These are phyloP conservation scores for Drosophila setifemur DNA, from an alignment of 1,140 invertebrate species.

Conservation along the genomic window DNA sequence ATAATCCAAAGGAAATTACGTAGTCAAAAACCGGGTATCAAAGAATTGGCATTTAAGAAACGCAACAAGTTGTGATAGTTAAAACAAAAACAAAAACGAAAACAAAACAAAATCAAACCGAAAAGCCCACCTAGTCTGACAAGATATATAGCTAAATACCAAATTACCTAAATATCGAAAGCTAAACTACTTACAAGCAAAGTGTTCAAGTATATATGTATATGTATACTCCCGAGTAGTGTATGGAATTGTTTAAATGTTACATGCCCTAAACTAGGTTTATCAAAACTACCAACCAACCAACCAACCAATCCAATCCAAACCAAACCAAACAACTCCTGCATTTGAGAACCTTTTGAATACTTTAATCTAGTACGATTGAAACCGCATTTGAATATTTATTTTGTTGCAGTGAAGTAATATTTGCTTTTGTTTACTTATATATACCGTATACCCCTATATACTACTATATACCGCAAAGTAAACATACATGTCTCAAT, in stretches of 20 bases:
- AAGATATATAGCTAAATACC: slow-evolving; percentile 12
- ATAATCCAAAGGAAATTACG: slow-evolving; percentile 25
- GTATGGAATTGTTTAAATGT: slow-evolving; percentile 77
- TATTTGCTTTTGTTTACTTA: slow-evolving; percentile 37
- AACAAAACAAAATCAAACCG: too few species aligned
- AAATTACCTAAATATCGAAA: background rate
- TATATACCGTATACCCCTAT: slow-evolving; percentile 34
- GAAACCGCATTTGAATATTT: slow-evolving; percentile 66
- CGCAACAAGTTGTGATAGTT: slow-evolving; percentile 20
- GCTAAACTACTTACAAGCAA: background rate
- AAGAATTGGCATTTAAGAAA: slow-evolving; percentile 30
- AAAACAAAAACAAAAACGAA: slow-evolving; percentile 22
- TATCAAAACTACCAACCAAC: slow-evolving; percentile 11
- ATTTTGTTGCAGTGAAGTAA: slow-evolving; percentile 29
- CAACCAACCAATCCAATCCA: too few species aligned
- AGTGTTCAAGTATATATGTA: slow-evolving; percentile 59
- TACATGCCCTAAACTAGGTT: slow-evolving; percentile 61
- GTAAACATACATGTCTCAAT: slow-evolving; percentile 33
- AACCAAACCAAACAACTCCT: too few species aligned
- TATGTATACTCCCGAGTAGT: slow-evolving; percentile 68
- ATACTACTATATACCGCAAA: slow-evolving; percentile 25
- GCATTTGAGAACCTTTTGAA: slow-evolving; percentile 66
- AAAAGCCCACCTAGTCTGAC: slow-evolving; percentile 6
- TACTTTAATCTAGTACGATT: slow-evolving; percentile 70
- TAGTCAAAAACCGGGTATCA: too few species aligned